A percentile compares a stretch with the other conserved stretches of the same genome.
Evolutionary conservation across 1,140 invertebrate species (phyloP).

Genomic region (Drosophila aff.): DNA sequence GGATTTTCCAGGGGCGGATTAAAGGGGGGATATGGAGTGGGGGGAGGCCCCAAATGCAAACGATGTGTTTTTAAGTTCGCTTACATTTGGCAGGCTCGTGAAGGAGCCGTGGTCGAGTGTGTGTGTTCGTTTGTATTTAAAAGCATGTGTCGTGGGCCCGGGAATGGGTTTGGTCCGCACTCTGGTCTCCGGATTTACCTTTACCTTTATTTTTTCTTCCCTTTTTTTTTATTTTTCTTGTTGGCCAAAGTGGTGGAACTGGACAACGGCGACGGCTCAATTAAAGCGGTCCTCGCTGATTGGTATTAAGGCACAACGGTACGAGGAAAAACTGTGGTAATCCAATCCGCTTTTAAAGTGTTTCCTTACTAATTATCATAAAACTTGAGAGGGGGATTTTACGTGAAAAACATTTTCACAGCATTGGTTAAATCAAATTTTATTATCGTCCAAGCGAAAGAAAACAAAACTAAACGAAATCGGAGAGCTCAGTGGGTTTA

Average conservation of each 20-base stretch:
- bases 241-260: slow-evolving; percentile 19
- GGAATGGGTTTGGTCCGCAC: slow-evolving; percentile 17
- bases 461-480: slow-evolving; percentile 14
- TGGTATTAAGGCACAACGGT: slow-evolving; percentile 29
- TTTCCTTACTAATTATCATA: slow-evolving; percentile 42
- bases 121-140: slow-evolving; percentile 70
- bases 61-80: slow-evolving; percentile 82
- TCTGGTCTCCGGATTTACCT: slow-evolving; percentile 32
- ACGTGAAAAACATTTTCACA: slow-evolving; percentile 30
- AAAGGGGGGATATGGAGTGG: neutral
- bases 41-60: slow-evolving; percentile 66
- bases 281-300: slow-evolving; percentile 44
- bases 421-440: slow-evolving; percentile 38
- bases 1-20: slow-evolving; percentile 5
- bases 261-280: slow-evolving; percentile 46
- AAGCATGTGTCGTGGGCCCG: slow-evolving; percentile 52
- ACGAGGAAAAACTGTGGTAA: slow-evolving; percentile 13
- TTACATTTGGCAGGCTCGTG: slow-evolving; percentile 77
- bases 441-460: slow-evolving; percentile 23
- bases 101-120: slow-evolving; percentile 63
- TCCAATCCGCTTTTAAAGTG: slow-evolving; percentile 37
- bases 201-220: slow-evolving; percentile 13
- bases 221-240: slow-evolving; percentile 17
- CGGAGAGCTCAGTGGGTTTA: neutral
- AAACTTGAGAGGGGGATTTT: slow-evolving; percentile 17